Evolutionary conservation across 2,888 invertebrate species (phyloP), one percentile per base, ranked within the genome.

Genomic region (Tethea ocularis): DNA sequence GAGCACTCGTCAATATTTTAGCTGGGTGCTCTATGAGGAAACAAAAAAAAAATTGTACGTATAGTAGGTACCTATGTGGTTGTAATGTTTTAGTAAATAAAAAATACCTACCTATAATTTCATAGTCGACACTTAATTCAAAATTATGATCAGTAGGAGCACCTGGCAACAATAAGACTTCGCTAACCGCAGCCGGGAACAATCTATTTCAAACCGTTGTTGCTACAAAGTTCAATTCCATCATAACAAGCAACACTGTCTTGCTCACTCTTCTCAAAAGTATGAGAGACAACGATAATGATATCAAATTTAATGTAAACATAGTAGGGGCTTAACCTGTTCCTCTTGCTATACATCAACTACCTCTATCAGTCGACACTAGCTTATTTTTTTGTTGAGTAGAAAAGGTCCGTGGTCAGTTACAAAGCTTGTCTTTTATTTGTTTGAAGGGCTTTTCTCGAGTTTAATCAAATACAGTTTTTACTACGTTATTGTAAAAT

Each of bases 181-280:
- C 87, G 69, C 74, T 74, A 75, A 89, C 91, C 90, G 78, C 91
- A 89, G 82, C 69, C 67, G 62, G 60, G 67, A 62, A 67, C 63
- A 58, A 61, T 57, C 61, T 62, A 69, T 70, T 67, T 58, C 61
- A 62, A 66, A 63, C 57, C 53, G 58, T 57, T 57, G 57, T 17
- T 57, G 61, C 62, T n/a, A n/a, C n/a, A n/a, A n/a, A n/a, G n/a
- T 63, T 66, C 64, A 62, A 68, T 62, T 68, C 71, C 69, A 64
- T 56, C 64, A 64, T 63, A 71, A 59, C 60, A 64, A 67, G 62
- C 66, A 66, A 46, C 20, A 20, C 75, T 59, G 58, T 81, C 79
- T 62, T 61, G 56, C 62, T 82, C 76, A 58, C 64, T 61, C 66
- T 7, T 36, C 38, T 56, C 51, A 61, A 61, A 55, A 20, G 29